Evolutionary conservation across 1,140 invertebrate genomes (phyloP), one percentile per base, ranked within the genome.

Genomic region (Xylocopa sonorina): DNA sequence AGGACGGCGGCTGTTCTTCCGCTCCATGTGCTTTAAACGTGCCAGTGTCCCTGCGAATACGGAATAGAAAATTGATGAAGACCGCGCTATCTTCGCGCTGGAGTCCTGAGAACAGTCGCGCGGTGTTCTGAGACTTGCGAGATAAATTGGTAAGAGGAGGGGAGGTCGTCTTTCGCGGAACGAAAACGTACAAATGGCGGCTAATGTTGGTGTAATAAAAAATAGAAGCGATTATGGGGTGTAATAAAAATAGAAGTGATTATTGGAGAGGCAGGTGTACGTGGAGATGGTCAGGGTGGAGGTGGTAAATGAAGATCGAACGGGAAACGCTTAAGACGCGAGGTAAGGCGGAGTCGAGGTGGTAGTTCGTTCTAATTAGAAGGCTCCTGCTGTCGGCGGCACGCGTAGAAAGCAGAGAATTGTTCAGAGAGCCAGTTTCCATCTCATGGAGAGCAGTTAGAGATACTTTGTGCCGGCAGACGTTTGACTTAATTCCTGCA

Each of bases 1-100:
- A 34, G 16, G 34, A 14, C 50, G 34, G 58, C 24, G 48, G 38
- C 48, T 55, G 38, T 16, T 43, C 63, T 78, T 78, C 76, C 76
- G 63, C 68, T 24, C 76, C 76, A 78, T 78, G 58, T 72, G 68
- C 58, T 73, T 63, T 78, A 78, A 78, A 72, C 53, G 67, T n/a
- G 55, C 18, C 21, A 12, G 34, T 50, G 27, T 43, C 2, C 48
- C 21, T 41, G 27, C n/a, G 53, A 46, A 21, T 12, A 41, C 18
- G 16, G 53, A 58, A 51, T 55, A 21, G 46, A 62, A 69, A 73
- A 78, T 78, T 78, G 68, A 78, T 53, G n/a, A 16, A 32, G 67
- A 27, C 43, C 16, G n/a, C 27, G 14, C 12, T 38, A 3, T 18
- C 73, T 57, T 21, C 27, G 4, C 21, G 10, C 29, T n/a, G 18